Base-by-base conservation (phyloP, 2,797 vertebrate genomes). In the Setipinna tenuifilis region DNA sequence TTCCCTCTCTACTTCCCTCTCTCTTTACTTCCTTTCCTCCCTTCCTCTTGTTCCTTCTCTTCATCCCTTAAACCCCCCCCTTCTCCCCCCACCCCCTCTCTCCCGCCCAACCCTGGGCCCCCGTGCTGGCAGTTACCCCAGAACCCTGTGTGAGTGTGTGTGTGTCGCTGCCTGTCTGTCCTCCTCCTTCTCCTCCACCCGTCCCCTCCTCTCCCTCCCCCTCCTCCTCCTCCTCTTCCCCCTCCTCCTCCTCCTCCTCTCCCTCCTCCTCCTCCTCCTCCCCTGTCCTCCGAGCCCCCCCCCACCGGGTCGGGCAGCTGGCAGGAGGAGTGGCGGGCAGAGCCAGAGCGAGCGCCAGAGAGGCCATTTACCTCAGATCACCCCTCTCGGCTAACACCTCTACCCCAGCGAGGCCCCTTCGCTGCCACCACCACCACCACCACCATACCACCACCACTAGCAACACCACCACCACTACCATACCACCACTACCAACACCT, bases 351-450 rank as follows among this genome's bases (percentile, higher is more conserved):
- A 48, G 46, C 3, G 46, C 10, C 86, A 59, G 54, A 16, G 41
- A 54, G 82, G 82, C 35, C 75, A 80, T 80, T 91, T 88, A 91
- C 90, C 88, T 91, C 84, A 85, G 54, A 83, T 91, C 68, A 91
- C 89, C 87, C 85, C 88, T 85, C 48, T 87, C 87, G 86, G 85
- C 83, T 87, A 88, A 86, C 81, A 86, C 86, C 62, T 86, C 54
- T 46, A 23, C 58, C 23, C 58, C 86, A 85, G 87, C 87, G 4
- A 89, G 83, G 59, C 65, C 82, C 35, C 41, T 41, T 65, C 80
- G 59, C 78, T 14, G 46, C 21, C 23, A 10, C 46, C 46, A 48
- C 46, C 46, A 3, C 46, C 46, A 48, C 46, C 46, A 48, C 46
- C 46, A 48, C 10, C 46, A 48, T 48, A 48, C 46, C 10, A 10